These are phyloP conservation scores for Platypus cylindrus DNA, from an alignment of 2,888 invertebrate genomes.

Conservation along the genomic window DNA sequence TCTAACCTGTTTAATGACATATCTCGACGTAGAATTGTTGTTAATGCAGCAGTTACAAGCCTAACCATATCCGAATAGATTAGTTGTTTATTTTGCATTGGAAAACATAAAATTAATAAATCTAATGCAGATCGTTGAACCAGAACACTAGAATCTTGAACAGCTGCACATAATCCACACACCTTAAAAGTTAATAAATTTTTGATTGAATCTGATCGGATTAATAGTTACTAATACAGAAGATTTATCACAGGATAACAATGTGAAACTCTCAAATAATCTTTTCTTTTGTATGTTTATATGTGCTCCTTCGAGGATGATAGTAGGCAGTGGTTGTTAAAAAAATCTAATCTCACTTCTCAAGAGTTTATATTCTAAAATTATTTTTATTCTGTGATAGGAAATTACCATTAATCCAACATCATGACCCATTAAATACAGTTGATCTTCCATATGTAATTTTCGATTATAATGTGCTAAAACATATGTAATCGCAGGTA, in stretches of 20 bases:
- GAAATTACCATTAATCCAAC: slow-evolving; percentile 77
- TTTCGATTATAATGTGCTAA: slow-evolving; percentile 69
- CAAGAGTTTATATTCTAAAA: too few relatives aligned
- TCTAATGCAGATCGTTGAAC: slow-evolving; percentile 80
- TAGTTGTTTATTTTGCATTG: slow-evolving; percentile 67
- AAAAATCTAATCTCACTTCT: too few relatives aligned
- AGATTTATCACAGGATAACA: too few relatives aligned
- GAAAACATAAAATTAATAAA: slow-evolving; percentile 68
- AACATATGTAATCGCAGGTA: slow-evolving; percentile 72
- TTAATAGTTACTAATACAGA: too few relatives aligned
- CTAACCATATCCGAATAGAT: slow-evolving; percentile 54
- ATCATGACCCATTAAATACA: slow-evolving; percentile 71
- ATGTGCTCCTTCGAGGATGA: too few relatives aligned
- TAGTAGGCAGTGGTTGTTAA: too few relatives aligned
- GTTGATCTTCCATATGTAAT: slow-evolving; percentile 66
- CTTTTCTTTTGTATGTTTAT: too few relatives aligned
- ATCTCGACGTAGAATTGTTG: slow-evolving; percentile 67
- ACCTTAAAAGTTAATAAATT: slow-evolving; percentile 38
- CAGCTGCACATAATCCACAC: slow-evolving; percentile 61
- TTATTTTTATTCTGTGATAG: too few relatives aligned
- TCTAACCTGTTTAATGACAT: slow-evolving; percentile 73
- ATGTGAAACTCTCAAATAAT: too few relatives aligned
- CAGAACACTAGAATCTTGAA: slow-evolving; percentile 67
- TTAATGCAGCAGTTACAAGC: slow-evolving; percentile 59
- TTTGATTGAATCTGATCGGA: background rate